These are phyloP conservation scores for Scaptomyza flava DNA, from an alignment of 2,888 invertebrate genomes.

Conservation along the genomic window DNA sequence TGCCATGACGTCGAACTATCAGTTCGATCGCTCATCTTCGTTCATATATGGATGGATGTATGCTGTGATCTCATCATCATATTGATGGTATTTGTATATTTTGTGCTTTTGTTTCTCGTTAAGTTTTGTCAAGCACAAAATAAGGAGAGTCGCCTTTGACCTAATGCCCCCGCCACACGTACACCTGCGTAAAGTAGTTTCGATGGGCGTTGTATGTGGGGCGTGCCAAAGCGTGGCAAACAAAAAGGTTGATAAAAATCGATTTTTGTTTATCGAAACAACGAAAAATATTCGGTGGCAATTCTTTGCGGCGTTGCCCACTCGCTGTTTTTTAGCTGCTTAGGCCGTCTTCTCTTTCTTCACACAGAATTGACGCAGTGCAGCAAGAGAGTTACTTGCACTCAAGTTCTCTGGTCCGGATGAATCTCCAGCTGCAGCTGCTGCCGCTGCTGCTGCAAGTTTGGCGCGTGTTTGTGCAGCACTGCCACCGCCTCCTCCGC, in stretches of 20 bases:
- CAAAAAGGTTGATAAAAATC: slow-evolving; percentile 74
- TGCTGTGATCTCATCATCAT: slow-evolving; percentile 5
- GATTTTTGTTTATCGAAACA: slow-evolving; percentile 66
- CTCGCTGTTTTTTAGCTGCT: slow-evolving; percentile 32
- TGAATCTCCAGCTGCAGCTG: slow-evolving; percentile 30
- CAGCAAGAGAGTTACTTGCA: slow-evolving; percentile 94
- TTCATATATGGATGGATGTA: slow-evolving; percentile 9
- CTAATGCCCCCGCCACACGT: slow-evolving; percentile 18
- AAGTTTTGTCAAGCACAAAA: slow-evolving; percentile 15
- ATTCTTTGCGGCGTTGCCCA: slow-evolving; percentile 34
- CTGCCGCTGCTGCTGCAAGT: slow-evolving; percentile 85
- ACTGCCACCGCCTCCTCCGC: slow-evolving; percentile 35
- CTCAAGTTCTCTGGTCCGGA: slow-evolving; percentile 81
- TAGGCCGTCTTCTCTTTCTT: slow-evolving; percentile 90
- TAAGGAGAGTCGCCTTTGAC: slow-evolving; percentile 28
- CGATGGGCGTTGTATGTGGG: slow-evolving; percentile 3
- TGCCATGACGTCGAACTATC: slow-evolving; percentile 16
- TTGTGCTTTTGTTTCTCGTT: slow-evolving; percentile 5
- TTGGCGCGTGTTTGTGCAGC: slow-evolving; percentile 72
- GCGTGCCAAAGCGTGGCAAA: slow-evolving; percentile 65
- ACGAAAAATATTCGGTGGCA: slow-evolving; percentile 72
- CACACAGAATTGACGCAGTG: slow-evolving; percentile 97
- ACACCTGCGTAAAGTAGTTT: not conserved
- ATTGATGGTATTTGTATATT: slow-evolving; percentile 5
- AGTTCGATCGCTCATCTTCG: slow-evolving; percentile 23